phyloP scores from a whole-genome alignment of 2,113 vertebrate species.

The Macrotus californicus region DNA sequence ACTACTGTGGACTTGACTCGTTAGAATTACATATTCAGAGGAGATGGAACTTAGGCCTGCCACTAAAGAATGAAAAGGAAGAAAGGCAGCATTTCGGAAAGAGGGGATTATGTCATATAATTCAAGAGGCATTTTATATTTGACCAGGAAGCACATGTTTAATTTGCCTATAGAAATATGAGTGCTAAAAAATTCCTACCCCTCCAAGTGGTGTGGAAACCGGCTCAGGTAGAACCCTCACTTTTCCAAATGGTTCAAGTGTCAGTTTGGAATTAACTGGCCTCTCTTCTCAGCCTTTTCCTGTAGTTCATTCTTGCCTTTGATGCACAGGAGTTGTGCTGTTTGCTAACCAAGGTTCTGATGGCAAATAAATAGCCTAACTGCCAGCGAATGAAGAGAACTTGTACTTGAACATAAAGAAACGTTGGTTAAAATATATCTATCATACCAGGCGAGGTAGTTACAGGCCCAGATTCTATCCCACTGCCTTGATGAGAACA shows the following conservation, averaged over 20 bases:
- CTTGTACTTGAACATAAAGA: neutral
- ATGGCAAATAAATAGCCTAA: neutral
- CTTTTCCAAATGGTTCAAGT: neutral
- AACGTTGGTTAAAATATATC: neutral
- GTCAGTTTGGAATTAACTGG: neutral
- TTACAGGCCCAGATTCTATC: neutral
- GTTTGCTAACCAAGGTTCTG: neutral
- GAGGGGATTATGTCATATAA: neutral
- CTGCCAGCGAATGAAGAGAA: neutral
- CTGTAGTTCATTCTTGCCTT: neutral
- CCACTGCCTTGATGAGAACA: neutral
- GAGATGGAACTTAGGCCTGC: neutral
- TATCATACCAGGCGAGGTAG: neutral
- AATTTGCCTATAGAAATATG: neutral
- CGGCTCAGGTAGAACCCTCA: neutral
- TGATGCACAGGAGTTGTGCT: neutral
- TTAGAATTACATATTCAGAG: neutral
- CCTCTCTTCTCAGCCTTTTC: neutral
- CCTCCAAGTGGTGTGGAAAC: neutral
- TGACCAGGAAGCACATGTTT: neutral
- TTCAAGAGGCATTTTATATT: slow-evolving; percentile 8
- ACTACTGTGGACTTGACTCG: neutral
- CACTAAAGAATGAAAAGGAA: neutral
- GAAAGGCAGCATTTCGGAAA: neutral
- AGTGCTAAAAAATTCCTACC: neutral